Evolutionary conservation across 2,888 invertebrate species (phyloP).

Genomic region (Chrysina gloriosa): DNA sequence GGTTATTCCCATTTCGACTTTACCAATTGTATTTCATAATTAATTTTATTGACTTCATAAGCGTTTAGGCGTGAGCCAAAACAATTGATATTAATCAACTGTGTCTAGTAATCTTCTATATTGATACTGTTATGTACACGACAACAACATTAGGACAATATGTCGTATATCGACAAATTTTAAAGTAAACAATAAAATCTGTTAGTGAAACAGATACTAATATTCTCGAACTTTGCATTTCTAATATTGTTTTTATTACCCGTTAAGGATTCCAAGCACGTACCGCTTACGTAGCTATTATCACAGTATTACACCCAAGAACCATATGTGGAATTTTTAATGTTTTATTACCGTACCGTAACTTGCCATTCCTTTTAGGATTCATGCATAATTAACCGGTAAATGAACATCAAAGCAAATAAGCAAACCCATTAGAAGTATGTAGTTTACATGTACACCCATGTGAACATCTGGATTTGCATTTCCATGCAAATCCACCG

Average conservation of each 20-base stretch:
- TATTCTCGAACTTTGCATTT: too few species aligned
- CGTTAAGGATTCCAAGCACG: slow-evolving; percentile 15
- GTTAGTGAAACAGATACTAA: too few species aligned
- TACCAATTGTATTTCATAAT: too few species aligned
- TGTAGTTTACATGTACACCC: background rate
- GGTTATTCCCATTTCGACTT: too few species aligned
- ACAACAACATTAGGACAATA: too few species aligned
- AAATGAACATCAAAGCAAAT: slow-evolving; percentile 13
- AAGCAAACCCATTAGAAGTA: slow-evolving; percentile 4
- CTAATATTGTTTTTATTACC: background rate
- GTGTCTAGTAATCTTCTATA: too few species aligned
- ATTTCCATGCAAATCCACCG: background rate
- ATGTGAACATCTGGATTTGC: slow-evolving; percentile 1
- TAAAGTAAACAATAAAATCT: too few species aligned
- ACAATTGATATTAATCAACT: too few species aligned
- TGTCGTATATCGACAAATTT: too few species aligned
- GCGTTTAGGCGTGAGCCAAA: too few species aligned
- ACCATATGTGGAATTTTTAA: slow-evolving; percentile 21
- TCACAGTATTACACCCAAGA: background rate
- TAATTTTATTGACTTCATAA: too few species aligned
- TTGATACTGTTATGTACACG: too few species aligned
- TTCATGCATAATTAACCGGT: slow-evolving; percentile 21
- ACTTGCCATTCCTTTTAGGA: background rate
- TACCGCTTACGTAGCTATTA: background rate
- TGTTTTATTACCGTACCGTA: slow-evolving; percentile 7